Conservation (phyloP, 2,888 invertebrate genomes). For the Scaptomyza polygonia region DNA sequence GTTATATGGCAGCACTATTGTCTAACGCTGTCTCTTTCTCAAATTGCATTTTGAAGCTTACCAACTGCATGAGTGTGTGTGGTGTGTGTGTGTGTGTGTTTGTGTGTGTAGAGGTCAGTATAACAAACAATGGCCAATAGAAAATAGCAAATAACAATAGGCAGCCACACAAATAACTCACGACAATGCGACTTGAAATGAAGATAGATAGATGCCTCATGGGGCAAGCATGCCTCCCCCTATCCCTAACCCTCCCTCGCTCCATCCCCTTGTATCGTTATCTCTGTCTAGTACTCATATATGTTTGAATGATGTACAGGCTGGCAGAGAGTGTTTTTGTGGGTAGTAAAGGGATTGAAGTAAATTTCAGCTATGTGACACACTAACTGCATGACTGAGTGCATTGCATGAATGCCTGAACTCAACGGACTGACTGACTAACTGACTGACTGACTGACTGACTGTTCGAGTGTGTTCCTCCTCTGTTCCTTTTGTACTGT, state of each 20-base stretch:
- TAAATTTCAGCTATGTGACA: conserved; percentile 50
- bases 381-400: conserved; percentile 72
- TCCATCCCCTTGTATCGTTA: background rate
- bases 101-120: conserved; percentile 19
- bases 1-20: background rate
- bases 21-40: conserved; percentile 5
- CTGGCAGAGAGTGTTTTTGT: conserved; percentile 13
- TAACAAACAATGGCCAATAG: conserved; percentile 49
- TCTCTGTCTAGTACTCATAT: background rate
- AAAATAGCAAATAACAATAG: conserved; percentile 61
- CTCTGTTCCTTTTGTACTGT: background rate
- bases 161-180: conserved; percentile 71
- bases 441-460: conserved; percentile 8
- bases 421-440: conserved; percentile 12
- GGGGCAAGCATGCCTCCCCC: background rate
- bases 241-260: too few species aligned
- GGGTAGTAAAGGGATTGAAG: conserved; percentile 1
- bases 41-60: conserved; percentile 35
- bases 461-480: background rate
- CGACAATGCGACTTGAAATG: conserved; percentile 71
- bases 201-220: conserved; percentile 62
- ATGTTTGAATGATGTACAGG: conserved; percentile 47
- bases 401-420: conserved; percentile 57
- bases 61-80: conserved; percentile 7
- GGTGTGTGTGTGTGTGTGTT: conserved; percentile 8